These are phyloP conservation scores for Onychostoma macrolepis DNA, from an alignment of 2,113 vertebrate species.

Conservation along the genomic window DNA sequence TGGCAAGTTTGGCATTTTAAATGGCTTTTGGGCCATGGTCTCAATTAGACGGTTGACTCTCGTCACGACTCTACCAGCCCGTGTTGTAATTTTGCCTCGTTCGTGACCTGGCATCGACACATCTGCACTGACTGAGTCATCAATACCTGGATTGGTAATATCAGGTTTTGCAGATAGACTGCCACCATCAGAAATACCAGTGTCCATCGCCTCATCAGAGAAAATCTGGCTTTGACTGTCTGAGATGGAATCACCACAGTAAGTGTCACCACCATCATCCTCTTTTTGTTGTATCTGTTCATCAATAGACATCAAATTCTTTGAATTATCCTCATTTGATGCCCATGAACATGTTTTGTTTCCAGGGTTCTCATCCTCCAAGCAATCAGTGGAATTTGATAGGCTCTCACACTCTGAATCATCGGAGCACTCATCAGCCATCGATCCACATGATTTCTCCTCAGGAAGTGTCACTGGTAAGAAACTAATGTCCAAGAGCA, in stretches of 20 bases:
- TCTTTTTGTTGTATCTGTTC: not conserved
- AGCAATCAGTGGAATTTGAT: not conserved
- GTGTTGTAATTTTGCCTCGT: not conserved
- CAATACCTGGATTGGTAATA: not conserved
- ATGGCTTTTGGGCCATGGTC: not conserved
- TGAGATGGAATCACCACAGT: not conserved
- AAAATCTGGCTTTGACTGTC: not conserved
- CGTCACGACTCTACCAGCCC: not conserved
- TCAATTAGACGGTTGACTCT: not conserved
- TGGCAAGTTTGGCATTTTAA: not conserved
- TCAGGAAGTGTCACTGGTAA: not conserved
- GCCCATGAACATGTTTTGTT: not conserved
- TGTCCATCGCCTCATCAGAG: not conserved
- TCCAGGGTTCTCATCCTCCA: not conserved
- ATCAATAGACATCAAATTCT: not conserved
- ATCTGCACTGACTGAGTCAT: not conserved
- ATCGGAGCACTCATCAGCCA: not conserved
- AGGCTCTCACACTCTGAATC: not conserved
- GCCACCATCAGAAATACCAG: not conserved
- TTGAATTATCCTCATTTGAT: not conserved
- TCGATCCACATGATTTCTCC: not conserved
- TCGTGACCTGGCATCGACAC: not conserved
- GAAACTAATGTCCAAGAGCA: not conserved
- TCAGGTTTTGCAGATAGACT: not conserved
- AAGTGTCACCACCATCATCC: not conserved